Conservation (phyloP, 2,888 invertebrate species). For the Merodon equestris region DNA sequence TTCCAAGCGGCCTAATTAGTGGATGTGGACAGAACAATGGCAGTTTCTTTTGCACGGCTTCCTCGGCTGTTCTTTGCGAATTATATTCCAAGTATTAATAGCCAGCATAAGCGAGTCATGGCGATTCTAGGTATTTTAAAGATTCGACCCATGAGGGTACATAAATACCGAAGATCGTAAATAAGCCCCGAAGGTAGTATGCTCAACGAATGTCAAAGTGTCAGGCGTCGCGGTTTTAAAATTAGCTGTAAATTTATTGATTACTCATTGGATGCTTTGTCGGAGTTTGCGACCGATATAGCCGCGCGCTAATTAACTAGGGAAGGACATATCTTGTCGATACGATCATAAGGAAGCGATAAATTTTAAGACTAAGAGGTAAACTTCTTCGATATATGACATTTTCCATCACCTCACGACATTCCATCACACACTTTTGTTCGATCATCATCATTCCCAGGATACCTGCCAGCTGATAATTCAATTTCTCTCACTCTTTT, state of each 20-base stretch:
- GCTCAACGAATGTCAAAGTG: background rate
- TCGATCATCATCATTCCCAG: slow-evolving; percentile 13
- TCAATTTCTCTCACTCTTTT: slow-evolving; percentile 13
- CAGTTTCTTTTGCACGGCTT: slow-evolving; percentile 4
- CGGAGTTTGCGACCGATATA: too few relatives aligned
- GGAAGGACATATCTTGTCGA: too few relatives aligned
- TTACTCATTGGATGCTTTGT: too few relatives aligned
- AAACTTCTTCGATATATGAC: too few relatives aligned
- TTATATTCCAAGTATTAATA: background rate
- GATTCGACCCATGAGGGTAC: slow-evolving; percentile 5
- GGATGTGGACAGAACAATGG: slow-evolving; percentile 57
- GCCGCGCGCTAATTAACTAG: too few relatives aligned
- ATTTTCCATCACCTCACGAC: slow-evolving; percentile 12
- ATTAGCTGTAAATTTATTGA: too few relatives aligned
- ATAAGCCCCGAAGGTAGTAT: slow-evolving; percentile 1
- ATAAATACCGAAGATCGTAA: slow-evolving; percentile 34
- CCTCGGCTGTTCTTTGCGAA: slow-evolving; percentile 1
- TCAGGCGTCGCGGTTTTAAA: background rate
- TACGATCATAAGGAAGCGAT: too few relatives aligned
- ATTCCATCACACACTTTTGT: slow-evolving; percentile 3
- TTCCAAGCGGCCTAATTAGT: slow-evolving; percentile 52
- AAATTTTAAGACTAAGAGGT: too few relatives aligned
- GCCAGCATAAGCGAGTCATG: slow-evolving; percentile 12
- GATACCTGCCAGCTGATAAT: slow-evolving; percentile 10
- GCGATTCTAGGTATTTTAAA: slow-evolving; percentile 41